Base-by-base conservation (phyloP, 1,140 invertebrate species). In the Andricus grossulariae region DNA sequence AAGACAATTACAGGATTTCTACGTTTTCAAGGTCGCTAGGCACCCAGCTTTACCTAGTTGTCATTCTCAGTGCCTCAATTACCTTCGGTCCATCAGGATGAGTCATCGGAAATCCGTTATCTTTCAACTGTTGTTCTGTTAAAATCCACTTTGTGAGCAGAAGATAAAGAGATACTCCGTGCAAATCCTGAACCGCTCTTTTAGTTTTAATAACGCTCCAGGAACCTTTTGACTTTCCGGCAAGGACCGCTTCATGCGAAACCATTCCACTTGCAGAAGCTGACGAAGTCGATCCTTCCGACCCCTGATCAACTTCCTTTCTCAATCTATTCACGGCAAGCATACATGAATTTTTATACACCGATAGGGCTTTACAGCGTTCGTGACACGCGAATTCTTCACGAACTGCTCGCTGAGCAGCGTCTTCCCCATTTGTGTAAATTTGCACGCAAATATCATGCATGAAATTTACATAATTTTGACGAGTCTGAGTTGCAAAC, bases 401-500 rank as follows among this genome's bases (percentile, higher is more conserved):
- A 77, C 94, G 93, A 81, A 95, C 91, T 1, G 95, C 93, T 80
- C 93, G 85, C 50, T 90, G 87, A 6, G 83, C 86, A 15, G 96
- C 96, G 87, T 97, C 95, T 52, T 94, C 91, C 78, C 94, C 90
- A 72, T 90, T 91, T 0, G 93, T 90, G 85, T 95, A 96, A 78
- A 97, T 94, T 89, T 97, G 95, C 11, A 96, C 90, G 89, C 95
- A 97, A 87, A 98, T 95, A 87, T 97, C 96, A 70, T 97, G 96
- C 92, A 98, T 95, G 86, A 95, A 91, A 86, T 97, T 96, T 66
- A 98, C 93, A 90, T 97, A 97, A 84, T 95, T 93, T 82, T 97
- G 96, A 74, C 97, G 93, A 72, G 97, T 94, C 82, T 96, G 97
- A 50, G 94, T 93, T 7, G 96, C 94, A 73, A 98, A 96, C 90